Evolutionary conservation across 2,888 invertebrate species (phyloP).

Genomic region (Xiphydria camelus): DNA sequence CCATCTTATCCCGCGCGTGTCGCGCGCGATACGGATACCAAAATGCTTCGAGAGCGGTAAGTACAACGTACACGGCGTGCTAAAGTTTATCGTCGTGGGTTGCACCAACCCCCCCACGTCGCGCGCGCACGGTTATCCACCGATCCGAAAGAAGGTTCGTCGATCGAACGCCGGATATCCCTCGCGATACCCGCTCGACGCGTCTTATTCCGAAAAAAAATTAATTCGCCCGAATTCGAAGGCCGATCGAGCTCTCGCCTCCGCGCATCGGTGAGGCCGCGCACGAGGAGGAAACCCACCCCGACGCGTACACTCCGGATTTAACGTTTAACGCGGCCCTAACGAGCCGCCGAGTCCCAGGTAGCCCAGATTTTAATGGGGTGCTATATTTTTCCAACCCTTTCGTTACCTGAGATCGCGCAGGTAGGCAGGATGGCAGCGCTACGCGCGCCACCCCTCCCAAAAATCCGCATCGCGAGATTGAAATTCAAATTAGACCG

Average conservation of each 20-base stretch:
- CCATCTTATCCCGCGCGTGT: conserved; percentile 45
- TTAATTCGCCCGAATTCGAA: no score
- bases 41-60: conserved; percentile 25
- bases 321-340: conserved; percentile 47
- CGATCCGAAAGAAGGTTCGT: no score
- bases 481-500: conserved; percentile 59
- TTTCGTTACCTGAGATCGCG: conserved; percentile 42
- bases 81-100: conserved; percentile 18
- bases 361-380: conserved; percentile 21
- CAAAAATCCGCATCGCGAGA: conserved; percentile 30
- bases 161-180: no score
- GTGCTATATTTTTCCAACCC: conserved; percentile 27
- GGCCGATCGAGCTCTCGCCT: no score
- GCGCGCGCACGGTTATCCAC: no score
- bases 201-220: no score
- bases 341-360: conserved; percentile 43
- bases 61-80: conserved; percentile 1
- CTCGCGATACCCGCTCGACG: no score
- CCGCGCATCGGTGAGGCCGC: no score
- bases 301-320: conserved; percentile 20
- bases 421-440: conserved; percentile 31
- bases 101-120: no score
- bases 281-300: no score
- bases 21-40: conserved; percentile 47
- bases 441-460: conserved; percentile 7